Percentiles rank a stretch among this genome's conserved stretches.
phyloP scores from a whole-genome alignment of 2,113 vertebrate species.

The Neogale vison region DNA sequence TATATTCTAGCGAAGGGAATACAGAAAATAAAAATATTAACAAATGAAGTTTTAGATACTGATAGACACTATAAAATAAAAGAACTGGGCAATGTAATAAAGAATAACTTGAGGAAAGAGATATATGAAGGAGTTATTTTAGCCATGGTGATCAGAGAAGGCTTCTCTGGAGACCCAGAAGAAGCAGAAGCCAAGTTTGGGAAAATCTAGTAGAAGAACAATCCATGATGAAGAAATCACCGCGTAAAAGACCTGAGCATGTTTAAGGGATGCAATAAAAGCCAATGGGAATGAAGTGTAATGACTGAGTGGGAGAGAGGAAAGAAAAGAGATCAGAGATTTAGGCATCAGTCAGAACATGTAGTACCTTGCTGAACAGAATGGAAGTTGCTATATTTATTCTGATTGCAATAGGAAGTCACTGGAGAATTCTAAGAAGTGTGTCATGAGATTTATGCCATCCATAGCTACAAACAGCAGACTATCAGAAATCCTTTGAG shows the following conservation, averaged over 20 bases:
- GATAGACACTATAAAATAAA: background rate
- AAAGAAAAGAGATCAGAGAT: background rate
- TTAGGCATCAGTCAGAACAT: background rate
- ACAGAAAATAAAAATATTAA: background rate
- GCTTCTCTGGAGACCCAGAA: background rate
- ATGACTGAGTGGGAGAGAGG: background rate
- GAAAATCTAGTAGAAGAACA: background rate
- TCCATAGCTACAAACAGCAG: background rate
- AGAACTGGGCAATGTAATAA: background rate
- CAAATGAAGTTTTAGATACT: background rate
- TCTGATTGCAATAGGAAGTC: background rate
- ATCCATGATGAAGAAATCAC: background rate
- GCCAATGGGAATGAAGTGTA: background rate
- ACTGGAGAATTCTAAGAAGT: background rate
- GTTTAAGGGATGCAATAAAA: background rate
- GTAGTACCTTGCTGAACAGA: background rate
- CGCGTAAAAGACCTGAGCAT: background rate
- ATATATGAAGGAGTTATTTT: background rate
- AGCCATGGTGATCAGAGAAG: background rate
- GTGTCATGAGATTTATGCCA: background rate
- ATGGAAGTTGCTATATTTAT: background rate
- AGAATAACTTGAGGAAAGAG: background rate
- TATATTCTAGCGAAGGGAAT: background rate
- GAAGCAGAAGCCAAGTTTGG: background rate
- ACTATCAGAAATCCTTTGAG: constrained; percentile 48